Percentiles rank a stretch among this genome's conserved stretches.
Conservation (phyloP, 2,888 invertebrate species). For the Dynastes grantii region DNA sequence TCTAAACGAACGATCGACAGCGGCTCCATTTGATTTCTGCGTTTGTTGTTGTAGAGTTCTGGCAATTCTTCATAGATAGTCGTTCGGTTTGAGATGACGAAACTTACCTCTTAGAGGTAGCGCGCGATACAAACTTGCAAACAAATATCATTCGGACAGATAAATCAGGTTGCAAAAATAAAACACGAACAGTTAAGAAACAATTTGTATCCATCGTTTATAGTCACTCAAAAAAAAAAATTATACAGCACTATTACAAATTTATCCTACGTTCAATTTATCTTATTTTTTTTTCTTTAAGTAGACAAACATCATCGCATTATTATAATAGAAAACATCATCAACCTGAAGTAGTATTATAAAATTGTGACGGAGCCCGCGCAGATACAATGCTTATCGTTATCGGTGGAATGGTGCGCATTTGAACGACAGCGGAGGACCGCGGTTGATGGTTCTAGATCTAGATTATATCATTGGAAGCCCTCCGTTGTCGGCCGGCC, state of each 20-base stretch:
- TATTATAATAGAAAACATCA: conserved; percentile 50
- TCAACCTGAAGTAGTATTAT: conserved; percentile 51
- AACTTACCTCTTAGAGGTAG: conserved; percentile 49
- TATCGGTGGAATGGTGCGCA: conserved; percentile 54
- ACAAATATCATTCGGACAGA: conserved; percentile 42
- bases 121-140: conserved; percentile 40
- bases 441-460: conserved; percentile 59
- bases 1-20: conserved; percentile 48
- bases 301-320: conserved; percentile 52
- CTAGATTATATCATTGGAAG: conserved; percentile 44
- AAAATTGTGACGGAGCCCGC: conserved; percentile 52
- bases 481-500: conserved; percentile 53
- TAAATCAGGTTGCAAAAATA: conserved; percentile 56
- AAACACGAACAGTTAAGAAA: conserved; percentile 64
- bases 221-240: conserved; percentile 69
- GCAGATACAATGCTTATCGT: conserved; percentile 51
- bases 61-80: conserved; percentile 27
- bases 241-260: conserved; percentile 70
- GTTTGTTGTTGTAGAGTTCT: conserved; percentile 27
- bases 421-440: conserved; percentile 66
- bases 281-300: conserved; percentile 61
- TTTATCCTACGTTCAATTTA: conserved; percentile 65
- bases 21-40: conserved; percentile 48
- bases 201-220: conserved; percentile 69
- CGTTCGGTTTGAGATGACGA: conserved; percentile 39